Evolutionary conservation across 1,140 invertebrate genomes (phyloP).

Genomic region (Papilio polyxenes): DNA sequence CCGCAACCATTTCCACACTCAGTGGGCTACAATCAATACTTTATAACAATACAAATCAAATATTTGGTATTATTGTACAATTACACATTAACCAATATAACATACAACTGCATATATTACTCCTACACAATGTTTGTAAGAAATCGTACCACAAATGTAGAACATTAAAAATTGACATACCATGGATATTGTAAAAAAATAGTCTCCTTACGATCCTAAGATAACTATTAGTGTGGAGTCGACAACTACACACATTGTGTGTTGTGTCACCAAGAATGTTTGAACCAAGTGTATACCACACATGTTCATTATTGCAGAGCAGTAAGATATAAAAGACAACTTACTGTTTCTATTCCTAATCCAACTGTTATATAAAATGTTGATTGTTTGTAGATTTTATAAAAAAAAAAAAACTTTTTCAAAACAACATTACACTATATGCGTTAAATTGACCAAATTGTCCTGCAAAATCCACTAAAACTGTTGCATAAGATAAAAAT

Average conservation of each 20-base stretch:
- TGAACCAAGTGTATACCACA: neutral
- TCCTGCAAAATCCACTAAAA: constrained; percentile 8
- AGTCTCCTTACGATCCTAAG: constrained; percentile 24
- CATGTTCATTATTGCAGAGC: neutral
- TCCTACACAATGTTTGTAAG: neutral
- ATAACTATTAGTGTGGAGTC: constrained; percentile 18
- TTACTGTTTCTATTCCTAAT: neutral
- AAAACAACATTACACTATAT: constrained; percentile 11
- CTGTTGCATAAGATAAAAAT: constrained; percentile 27
- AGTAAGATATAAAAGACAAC: neutral
- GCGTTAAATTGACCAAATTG: neutral
- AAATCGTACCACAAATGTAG: constrained; percentile 13
- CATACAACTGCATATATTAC: neutral
- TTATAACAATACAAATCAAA: constrained; percentile 28
- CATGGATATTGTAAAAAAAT: constrained; percentile 33
- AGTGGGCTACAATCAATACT: constrained; percentile 25
- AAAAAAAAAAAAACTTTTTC: neutral
- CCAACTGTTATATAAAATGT: constrained; percentile 8
- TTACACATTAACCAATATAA: constrained; percentile 26
- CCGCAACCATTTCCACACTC: constrained; percentile 37
- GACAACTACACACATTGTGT: neutral
- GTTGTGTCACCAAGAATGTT: neutral
- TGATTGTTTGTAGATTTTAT: neutral
- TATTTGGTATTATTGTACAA: constrained; percentile 23
- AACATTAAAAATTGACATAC: constrained; percentile 36